Conservation (phyloP, 2,888 invertebrate species). For the Diadromus collaris region DNA sequence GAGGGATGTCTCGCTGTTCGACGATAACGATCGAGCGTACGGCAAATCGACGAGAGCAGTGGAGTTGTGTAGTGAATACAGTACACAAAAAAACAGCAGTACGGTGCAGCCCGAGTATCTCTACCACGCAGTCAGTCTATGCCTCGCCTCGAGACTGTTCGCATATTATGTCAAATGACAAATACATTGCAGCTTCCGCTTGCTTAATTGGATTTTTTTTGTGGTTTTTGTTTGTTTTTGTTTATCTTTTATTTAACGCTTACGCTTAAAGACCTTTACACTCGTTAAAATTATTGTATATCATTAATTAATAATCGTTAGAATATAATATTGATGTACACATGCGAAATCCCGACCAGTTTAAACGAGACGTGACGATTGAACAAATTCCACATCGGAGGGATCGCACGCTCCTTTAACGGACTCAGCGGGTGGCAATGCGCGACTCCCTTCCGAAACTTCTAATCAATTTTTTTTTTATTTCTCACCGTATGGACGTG, state of each 20-base stretch:
- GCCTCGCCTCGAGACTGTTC: constrained; percentile 64
- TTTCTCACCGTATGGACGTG: constrained; percentile 57
- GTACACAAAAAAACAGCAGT: constrained; percentile 59
- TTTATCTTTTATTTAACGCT: constrained; percentile 65
- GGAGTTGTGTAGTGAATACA: constrained; percentile 61
- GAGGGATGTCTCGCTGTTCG: constrained; percentile 1
- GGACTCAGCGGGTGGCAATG: constrained; percentile 56
- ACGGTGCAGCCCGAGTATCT: constrained; percentile 62
- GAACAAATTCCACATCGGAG: constrained; percentile 33
- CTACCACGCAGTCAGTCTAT: constrained; percentile 65
- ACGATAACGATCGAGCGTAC: background rate
- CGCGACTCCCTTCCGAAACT: constrained; percentile 64
- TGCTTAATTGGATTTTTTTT: constrained; percentile 48
- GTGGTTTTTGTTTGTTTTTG: constrained; percentile 41
- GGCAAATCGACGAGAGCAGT: constrained; percentile 55
- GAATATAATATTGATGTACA: constrained; percentile 77
- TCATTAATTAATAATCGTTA: constrained; percentile 76
- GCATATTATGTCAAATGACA: constrained; percentile 63
- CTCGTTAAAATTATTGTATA: constrained; percentile 77
- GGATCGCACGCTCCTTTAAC: constrained; percentile 33
- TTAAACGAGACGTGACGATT: constrained; percentile 44
- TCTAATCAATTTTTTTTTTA: constrained; percentile 50
- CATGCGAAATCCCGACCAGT: constrained; percentile 54
- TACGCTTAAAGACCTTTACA: constrained; percentile 71
- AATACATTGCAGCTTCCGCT: constrained; percentile 61